Evolutionary conservation across 2,888 invertebrate genomes (phyloP).

Genomic region (Eledona agricola): DNA sequence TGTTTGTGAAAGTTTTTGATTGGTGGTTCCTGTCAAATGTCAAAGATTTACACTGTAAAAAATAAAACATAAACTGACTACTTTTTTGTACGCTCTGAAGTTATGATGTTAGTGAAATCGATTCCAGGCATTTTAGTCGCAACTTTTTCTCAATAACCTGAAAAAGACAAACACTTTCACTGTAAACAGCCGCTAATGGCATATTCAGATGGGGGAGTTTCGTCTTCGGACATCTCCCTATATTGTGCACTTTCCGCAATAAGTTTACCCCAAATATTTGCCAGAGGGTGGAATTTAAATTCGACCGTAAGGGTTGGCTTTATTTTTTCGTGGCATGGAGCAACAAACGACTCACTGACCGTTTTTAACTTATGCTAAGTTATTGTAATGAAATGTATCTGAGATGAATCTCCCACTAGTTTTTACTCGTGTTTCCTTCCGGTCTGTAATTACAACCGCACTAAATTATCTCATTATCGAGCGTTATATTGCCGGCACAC

Average conservation of each 20-base stretch:
- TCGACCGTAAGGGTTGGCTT: conserved; percentile 29
- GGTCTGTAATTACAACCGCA: conserved; percentile 62
- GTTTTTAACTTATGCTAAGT: conserved; percentile 56
- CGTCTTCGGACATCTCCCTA: conserved; percentile 34
- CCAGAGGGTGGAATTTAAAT: conserved; percentile 50
- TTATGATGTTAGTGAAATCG: too few relatives aligned
- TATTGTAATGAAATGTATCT: conserved; percentile 64
- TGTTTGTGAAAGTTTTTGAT: too few relatives aligned
- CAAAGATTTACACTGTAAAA: too few relatives aligned
- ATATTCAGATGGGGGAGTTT: conserved; percentile 36
- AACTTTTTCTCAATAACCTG: conserved; percentile 12
- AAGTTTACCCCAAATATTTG: conserved; percentile 54
- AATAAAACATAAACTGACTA: too few relatives aligned
- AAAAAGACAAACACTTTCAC: conserved; percentile 27
- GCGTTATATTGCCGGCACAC: conserved; percentile 51
- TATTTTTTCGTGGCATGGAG: too few relatives aligned
- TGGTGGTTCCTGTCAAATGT: too few relatives aligned
- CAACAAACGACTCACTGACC: conserved; percentile 35
- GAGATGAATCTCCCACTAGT: conserved; percentile 63
- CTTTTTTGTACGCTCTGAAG: too few relatives aligned
- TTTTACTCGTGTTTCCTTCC: conserved; percentile 64
- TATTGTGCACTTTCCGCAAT: conserved; percentile 50
- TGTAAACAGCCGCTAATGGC: conserved; percentile 24
- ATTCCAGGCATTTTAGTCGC: too few relatives aligned
- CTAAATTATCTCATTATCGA: conserved; percentile 61